Conservation (phyloP, 2,113 vertebrate genomes). For the Sakesphorus luctuosus region DNA sequence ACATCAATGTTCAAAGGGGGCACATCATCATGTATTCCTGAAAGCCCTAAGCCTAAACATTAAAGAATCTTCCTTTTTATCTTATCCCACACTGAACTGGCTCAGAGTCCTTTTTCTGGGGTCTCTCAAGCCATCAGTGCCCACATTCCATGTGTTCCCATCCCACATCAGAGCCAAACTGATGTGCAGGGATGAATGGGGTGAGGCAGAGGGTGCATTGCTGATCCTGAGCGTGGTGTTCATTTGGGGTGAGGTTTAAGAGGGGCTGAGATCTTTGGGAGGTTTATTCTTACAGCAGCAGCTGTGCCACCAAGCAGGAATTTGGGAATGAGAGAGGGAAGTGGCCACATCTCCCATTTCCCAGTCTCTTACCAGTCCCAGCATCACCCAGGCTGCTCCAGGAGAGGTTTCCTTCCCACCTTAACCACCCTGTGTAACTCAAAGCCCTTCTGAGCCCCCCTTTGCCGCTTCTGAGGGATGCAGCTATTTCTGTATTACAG, state of each 20-base stretch:
- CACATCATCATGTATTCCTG: no score
- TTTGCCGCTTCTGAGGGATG: background rate
- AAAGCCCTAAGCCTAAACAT: no score
- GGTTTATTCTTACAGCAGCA: background rate
- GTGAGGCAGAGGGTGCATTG: background rate
- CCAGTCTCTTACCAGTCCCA: background rate
- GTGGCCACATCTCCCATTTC: background rate
- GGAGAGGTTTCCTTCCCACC: background rate
- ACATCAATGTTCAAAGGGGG: no score
- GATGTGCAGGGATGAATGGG: background rate
- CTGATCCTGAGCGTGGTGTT: background rate
- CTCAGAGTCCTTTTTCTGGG: no score
- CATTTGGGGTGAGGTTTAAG: background rate
- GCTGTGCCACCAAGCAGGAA: background rate
- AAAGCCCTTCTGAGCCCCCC: background rate
- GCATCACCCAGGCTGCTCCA: background rate
- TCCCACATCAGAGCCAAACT: background rate
- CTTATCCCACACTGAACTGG: no score
- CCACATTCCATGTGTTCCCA: accelerated
- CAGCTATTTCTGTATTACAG: slow-evolving; percentile 52
- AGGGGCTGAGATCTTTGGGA: background rate
- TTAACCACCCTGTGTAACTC: background rate
- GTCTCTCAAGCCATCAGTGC: no score
- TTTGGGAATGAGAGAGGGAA: background rate
- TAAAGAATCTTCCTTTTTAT: no score